Evolutionary conservation across 2,888 invertebrate genomes (phyloP).

Genomic region (Tipula unca): DNA sequence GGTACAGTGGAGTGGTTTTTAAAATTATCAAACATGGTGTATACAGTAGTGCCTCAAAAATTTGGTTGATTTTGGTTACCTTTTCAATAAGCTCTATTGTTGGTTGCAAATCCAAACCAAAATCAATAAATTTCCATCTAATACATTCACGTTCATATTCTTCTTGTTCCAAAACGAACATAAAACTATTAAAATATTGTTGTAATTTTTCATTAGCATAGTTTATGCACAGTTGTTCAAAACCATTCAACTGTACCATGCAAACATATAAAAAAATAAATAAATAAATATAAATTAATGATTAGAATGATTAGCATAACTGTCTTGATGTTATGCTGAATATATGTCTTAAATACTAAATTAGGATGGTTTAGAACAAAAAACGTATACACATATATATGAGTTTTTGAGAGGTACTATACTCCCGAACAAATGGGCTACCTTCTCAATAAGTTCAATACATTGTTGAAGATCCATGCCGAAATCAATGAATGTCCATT

Average conservation of each 20-base stretch:
- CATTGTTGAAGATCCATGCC: conserved; percentile 81
- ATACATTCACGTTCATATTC: conserved; percentile 90
- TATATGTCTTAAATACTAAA: neutral
- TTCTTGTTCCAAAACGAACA: conserved; percentile 94
- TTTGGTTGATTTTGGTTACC: conserved; percentile 43
- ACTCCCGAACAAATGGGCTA: conserved; percentile 33
- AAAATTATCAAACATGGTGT: neutral
- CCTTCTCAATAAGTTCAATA: conserved; percentile 70
- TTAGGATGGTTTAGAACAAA: conserved; percentile 24
- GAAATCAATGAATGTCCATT: conserved; percentile 90
- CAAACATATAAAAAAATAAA: neutral
- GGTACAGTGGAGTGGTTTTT: conserved; percentile 19
- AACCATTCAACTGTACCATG: conserved; percentile 54
- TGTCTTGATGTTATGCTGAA: conserved; percentile 3
- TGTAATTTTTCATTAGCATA: conserved; percentile 93
- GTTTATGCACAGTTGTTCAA: conserved; percentile 95
- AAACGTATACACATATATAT: conserved; percentile 16
- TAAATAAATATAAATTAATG: neutral
- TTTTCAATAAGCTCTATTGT: conserved; percentile 88
- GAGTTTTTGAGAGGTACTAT: neutral
- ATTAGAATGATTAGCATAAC: conserved; percentile 8
- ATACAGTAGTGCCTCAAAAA: neutral
- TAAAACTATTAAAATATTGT: conserved; percentile 94
- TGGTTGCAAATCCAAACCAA: conserved; percentile 87
- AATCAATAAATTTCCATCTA: conserved; percentile 88